Base-by-base conservation (phyloP, 2,797 vertebrate species). In the Myioborus miniatus region DNA sequence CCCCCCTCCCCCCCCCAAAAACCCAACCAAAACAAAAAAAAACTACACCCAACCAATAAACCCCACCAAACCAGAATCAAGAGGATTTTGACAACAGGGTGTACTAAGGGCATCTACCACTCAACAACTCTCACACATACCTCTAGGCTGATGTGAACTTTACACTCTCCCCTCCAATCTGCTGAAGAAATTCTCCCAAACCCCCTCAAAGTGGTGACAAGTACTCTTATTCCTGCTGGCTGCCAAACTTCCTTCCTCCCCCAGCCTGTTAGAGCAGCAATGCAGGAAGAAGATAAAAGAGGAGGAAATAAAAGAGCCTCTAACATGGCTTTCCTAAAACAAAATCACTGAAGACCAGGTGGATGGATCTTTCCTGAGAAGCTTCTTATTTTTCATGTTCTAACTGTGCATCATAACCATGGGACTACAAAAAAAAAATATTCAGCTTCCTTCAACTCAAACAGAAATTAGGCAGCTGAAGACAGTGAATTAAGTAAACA, bases 161-260 rank as follows among this genome's bases (percentile, higher is more conserved):
- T 91, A 87, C 78, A 87, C 89, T 95, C 43, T 72, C 83, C 91
- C 21, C 78, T 89, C 47, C 69, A 82, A 84, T 64, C 72, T 95
- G 78, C 83, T 90, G 77, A 91, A 91, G 55, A 86, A 96, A 96
- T 82, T 90, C 71, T 96, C 90, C 83, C 83, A 91, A 94, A 87
- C 60, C 77, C 85, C 80, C 87, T 96, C 49, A 82, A 91, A 95
- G 89, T 84, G 91, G 89, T 94, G 93, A 96, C 95, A 96, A 96
- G 90, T 50, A 60, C 60, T 90, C 71, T 93, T 94, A 91, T 36
- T 81, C 58, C 68, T 82, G 67, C 84, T 91, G 88, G 77, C 91
- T 70, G 85, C 74, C 77, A 94, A 94, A 74, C 71, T 67, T 91
- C 83, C 80, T 91, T 87, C 74, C 83, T 90, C 86, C 91, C 60